Percentiles rank a stretch among this genome's conserved stretches.
phyloP scores from a whole-genome alignment of 1,140 invertebrate genomes.

The Brachionus calyciflorus region DNA sequence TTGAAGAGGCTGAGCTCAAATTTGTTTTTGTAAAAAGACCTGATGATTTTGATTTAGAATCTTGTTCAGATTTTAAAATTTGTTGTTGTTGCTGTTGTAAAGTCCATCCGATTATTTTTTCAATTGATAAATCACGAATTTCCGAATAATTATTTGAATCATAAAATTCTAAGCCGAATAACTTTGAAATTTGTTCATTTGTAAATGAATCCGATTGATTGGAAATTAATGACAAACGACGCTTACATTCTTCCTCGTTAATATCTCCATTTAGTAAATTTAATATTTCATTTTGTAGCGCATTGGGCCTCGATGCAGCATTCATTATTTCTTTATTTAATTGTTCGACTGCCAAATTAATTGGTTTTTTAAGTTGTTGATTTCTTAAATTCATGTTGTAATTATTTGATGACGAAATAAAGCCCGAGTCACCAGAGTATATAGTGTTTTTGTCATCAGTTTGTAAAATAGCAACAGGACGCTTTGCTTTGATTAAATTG shows the following conservation, averaged over 20 bases:
- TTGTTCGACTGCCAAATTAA: slow-evolving; percentile 51
- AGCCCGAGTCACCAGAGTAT: slow-evolving; percentile 13
- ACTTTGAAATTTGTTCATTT: slow-evolving; percentile 1
- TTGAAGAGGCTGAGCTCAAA: background rate
- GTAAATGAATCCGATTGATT: background rate
- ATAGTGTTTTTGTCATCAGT: slow-evolving; percentile 12
- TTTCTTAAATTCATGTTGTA: slow-evolving; percentile 27
- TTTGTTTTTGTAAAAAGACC: slow-evolving; percentile 19
- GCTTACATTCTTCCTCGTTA: slow-evolving; percentile 4
- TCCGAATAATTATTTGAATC: slow-evolving; percentile 28
- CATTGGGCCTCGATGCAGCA: slow-evolving; percentile 45
- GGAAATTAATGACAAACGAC: background rate
- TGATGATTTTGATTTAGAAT: slow-evolving; percentile 20
- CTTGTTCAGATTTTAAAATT: background rate
- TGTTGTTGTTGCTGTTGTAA: background rate
- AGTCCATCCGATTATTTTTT: slow-evolving; percentile 6
- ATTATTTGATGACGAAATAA: slow-evolving; percentile 34
- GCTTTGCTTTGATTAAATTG: background rate
- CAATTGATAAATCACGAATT: slow-evolving; percentile 3
- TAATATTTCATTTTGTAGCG: background rate
- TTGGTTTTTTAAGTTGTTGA: slow-evolving; percentile 40
- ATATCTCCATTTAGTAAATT: slow-evolving; percentile 23
- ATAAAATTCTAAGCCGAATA: slow-evolving; percentile 31
- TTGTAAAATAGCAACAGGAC: background rate
- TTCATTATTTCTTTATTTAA: slow-evolving; percentile 51